Percentiles rank a stretch among this genome's conserved stretches.
Conservation (phyloP, 2,888 invertebrate species). For the Cerastis rubricosa region DNA sequence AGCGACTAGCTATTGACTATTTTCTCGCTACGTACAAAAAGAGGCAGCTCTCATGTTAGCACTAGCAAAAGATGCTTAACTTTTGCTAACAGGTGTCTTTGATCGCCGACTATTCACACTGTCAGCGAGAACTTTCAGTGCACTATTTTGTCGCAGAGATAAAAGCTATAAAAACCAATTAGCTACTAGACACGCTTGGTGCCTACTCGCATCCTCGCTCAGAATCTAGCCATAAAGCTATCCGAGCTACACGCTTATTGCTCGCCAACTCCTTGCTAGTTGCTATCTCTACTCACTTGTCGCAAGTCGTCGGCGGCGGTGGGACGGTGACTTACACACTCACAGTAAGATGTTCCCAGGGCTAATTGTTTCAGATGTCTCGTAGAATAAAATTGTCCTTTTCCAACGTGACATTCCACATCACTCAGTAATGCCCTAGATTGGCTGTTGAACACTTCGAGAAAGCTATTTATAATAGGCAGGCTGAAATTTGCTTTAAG, state of each 20-base stretch:
- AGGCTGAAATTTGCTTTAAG: conserved; percentile 3
- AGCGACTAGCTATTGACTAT: not conserved
- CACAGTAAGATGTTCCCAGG: too few species aligned
- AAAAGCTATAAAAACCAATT: not conserved
- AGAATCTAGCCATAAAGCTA: not conserved
- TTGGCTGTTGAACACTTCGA: conserved; percentile 14
- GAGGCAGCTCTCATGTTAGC: too few species aligned
- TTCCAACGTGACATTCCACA: conserved; percentile 4
- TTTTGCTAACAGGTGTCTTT: too few species aligned
- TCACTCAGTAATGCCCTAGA: not conserved
- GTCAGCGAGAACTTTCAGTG: not conserved
- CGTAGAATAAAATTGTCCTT: not conserved
- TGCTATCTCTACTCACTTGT: too few species aligned
- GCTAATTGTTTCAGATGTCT: too few species aligned
- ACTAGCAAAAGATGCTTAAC: too few species aligned
- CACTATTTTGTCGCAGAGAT: not conserved
- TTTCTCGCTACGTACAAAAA: too few species aligned
- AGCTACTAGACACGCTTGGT: too few species aligned
- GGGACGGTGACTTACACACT: too few species aligned
- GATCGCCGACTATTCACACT: not conserved
- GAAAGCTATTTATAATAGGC: not conserved
- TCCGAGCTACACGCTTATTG: not conserved
- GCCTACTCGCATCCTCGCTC: too few species aligned
- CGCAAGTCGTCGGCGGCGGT: too few species aligned
- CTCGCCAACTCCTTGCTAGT: not conserved